phyloP scores from a whole-genome alignment of 2,888 invertebrate species.

The Frankliniella intonsa region DNA sequence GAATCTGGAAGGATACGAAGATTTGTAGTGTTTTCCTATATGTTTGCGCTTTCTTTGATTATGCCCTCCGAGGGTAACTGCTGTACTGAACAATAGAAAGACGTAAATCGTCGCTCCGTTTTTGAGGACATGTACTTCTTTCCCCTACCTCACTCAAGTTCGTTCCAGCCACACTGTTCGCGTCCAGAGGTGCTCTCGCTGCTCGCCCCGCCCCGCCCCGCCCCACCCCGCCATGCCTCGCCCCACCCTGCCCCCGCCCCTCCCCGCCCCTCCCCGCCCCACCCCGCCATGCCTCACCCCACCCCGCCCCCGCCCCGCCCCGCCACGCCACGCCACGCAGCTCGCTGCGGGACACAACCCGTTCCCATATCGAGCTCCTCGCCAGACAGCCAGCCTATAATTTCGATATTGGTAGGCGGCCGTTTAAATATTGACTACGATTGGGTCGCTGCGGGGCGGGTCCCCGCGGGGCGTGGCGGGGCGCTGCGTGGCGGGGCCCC shows the following conservation, averaged over 20 bases:
- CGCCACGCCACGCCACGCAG: neutral
- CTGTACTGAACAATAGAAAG: too few relatives aligned
- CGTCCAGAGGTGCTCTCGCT: neutral
- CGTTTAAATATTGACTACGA: slow-evolving; percentile 25
- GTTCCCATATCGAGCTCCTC: slow-evolving; percentile 16
- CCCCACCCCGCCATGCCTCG: neutral
- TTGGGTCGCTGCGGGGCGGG: neutral
- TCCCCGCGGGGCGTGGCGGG: neutral
- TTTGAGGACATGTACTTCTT: too few relatives aligned
- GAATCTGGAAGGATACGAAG: too few relatives aligned
- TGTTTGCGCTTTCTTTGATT: too few relatives aligned
- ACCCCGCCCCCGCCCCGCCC: neutral
- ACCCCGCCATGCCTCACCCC: neutral
- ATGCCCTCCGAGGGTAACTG: too few relatives aligned
- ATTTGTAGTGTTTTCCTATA: too few relatives aligned
- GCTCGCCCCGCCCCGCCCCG: neutral
- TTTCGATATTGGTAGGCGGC: slow-evolving; percentile 3
- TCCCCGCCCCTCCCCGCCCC: too few relatives aligned
- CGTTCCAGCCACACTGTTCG: too few relatives aligned
- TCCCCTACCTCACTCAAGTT: too few relatives aligned
- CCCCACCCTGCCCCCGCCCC: neutral
- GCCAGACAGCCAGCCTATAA: slow-evolving; percentile 5
- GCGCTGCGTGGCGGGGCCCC: neutral
- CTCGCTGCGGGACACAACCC: neutral
- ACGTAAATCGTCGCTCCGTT: too few relatives aligned